These are phyloP conservation scores for Apis cerana DNA, from an alignment of 1,140 invertebrate species.

Conservation along the genomic window DNA sequence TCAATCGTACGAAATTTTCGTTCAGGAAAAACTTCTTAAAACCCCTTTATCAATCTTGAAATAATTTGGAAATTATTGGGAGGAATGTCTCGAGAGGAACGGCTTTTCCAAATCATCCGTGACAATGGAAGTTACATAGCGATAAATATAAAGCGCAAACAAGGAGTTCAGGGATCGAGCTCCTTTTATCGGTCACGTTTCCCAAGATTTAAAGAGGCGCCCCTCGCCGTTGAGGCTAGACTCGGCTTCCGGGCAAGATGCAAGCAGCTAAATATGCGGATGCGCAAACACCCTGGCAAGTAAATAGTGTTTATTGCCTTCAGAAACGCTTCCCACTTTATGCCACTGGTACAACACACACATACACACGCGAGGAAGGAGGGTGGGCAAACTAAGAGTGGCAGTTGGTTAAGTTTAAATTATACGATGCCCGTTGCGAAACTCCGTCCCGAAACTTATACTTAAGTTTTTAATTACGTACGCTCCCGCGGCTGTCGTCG, in stretches of 20 bases:
- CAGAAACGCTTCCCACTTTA: constrained; percentile 37
- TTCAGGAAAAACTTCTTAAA: no score
- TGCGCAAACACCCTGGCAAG: constrained; percentile 33
- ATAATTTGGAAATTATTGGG: no score
- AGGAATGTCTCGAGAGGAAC: neutral
- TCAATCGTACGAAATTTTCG: no score
- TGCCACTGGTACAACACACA: neutral
- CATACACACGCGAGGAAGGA: neutral
- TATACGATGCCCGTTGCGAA: constrained; percentile 27
- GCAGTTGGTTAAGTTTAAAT: constrained; percentile 50
- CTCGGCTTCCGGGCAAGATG: constrained; percentile 8
- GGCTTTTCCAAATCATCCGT: no score
- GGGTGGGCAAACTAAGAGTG: constrained; percentile 23
- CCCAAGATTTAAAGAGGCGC: constrained; percentile 14
- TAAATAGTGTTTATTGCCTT: constrained; percentile 46
- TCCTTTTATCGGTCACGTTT: constrained; percentile 12
- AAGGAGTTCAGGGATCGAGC: constrained; percentile 1
- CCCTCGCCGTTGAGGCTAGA: neutral
- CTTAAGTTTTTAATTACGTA: constrained; percentile 45
- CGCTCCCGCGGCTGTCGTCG: neutral
- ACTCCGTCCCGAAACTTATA: constrained; percentile 14
- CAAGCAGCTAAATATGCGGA: constrained; percentile 33
- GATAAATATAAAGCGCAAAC: constrained; percentile 15
- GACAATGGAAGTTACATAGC: neutral
- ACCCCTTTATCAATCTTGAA: no score